Evolutionary conservation across 1,140 invertebrate genomes (phyloP).

Genomic region (Brachionus rubens): DNA sequence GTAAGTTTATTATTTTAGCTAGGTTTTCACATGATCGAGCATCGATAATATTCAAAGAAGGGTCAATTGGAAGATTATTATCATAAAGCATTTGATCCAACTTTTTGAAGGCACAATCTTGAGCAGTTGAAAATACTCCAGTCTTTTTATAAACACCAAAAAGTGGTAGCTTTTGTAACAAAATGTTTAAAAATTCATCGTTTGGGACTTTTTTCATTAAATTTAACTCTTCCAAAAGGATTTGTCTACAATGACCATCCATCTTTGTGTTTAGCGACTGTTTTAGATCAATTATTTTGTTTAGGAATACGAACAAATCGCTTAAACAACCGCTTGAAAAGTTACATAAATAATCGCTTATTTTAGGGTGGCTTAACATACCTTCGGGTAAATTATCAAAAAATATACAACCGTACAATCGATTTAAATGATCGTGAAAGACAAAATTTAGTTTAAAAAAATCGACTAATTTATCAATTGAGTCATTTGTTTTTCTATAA

Average conservation of each 20-base stretch:
- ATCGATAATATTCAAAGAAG: conserved; percentile 12
- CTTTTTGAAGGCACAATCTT: neutral
- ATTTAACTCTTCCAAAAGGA: neutral
- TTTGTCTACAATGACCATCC: neutral
- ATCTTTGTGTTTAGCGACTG: too few species aligned
- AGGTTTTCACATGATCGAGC: neutral
- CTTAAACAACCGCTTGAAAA: neutral
- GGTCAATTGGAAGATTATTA: conserved; percentile 16
- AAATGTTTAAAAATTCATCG: neutral
- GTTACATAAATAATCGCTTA: neutral
- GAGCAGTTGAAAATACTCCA: neutral
- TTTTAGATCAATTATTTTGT: too few species aligned
- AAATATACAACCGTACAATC: neutral
- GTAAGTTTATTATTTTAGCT: neutral
- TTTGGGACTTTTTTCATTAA: neutral
- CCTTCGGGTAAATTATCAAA: neutral
- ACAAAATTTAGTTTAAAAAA: neutral
- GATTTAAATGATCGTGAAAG: neutral
- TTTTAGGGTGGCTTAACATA: neutral
- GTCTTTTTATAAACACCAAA: neutral
- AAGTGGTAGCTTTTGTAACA: neutral
- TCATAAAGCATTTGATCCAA: neutral
- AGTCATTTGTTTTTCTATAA: neutral
- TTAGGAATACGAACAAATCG: neutral
- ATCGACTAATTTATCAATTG: neutral